Evolutionary conservation across 2,888 invertebrate species (phyloP), one percentile per base, ranked within the genome.

Genomic region (Zhuqinia jingwanae): DNA sequence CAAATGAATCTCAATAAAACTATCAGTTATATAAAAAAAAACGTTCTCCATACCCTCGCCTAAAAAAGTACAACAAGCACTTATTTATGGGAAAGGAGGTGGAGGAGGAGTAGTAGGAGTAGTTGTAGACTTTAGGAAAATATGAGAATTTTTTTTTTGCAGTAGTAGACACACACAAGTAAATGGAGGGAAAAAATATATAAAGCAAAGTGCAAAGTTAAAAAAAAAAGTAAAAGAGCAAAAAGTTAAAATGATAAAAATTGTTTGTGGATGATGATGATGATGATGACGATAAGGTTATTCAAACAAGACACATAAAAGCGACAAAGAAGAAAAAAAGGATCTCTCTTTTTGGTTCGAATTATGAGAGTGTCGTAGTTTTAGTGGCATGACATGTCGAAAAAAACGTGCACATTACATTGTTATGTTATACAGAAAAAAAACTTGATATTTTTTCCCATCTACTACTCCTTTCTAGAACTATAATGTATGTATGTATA

Each of bases 201-300:
- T 84, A 79, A 84, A 63, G 77, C 58, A 84, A 85, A 85, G 79
- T 85, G 79, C 47, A 85, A 85, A 85, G 85, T 85, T 85, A 80
- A 85, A 85, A 75, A 63, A 58, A 58, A 42, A 50, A 85, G 53
- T 42, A 60, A 36, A 63, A 73, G 27, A 85, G 73, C 13, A 63
- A 78, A n/a, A 79, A 78, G 79, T 75, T 73, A 85, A 79, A 78
- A 73, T 36, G 76, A 65, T 76, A 73, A 82, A 80, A 82, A 82
- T 82, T 63, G 27, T 60, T 53, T 45, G 58, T 27, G 36, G 45
- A 79, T 36, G 77, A 47, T 60, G 76, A 83, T 65, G 47, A 47
- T 8, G 79, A 42, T 63, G 75, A 82, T 75, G 50, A 75, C 22
- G 82, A 58, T 70, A 75, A 60, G 56, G 50, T 58, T 58, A 60